Evolutionary conservation across 2,888 invertebrate genomes (phyloP).

Genomic region (Galerucella calmariensis): DNA sequence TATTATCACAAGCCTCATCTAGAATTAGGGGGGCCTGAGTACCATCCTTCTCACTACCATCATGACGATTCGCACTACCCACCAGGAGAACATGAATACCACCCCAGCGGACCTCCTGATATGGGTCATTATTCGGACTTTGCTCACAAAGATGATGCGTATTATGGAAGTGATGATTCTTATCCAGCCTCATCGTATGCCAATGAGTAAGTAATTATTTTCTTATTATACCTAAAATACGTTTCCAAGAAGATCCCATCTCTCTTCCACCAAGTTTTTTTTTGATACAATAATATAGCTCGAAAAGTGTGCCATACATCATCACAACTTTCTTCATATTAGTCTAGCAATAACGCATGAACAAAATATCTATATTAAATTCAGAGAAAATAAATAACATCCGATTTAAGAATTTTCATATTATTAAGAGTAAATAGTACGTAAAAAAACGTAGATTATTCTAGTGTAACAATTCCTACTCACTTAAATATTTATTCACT

Average conservation of each 20-base stretch:
- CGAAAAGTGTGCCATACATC: too few relatives aligned
- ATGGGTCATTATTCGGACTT: slow-evolving; percentile 10
- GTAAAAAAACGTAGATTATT: slow-evolving; percentile 2
- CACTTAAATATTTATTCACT: background rate
- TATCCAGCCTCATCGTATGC: slow-evolving; percentile 25
- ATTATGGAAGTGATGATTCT: slow-evolving; percentile 26
- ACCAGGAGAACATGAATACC: background rate
- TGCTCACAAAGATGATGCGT: slow-evolving; percentile 25
- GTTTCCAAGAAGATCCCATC: too few relatives aligned
- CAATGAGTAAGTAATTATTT: slow-evolving; percentile 39
- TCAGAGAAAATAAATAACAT: background rate
- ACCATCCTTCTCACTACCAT: slow-evolving; percentile 26
- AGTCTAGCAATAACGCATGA: too few relatives aligned
- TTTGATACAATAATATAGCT: too few relatives aligned
- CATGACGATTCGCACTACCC: slow-evolving; percentile 7
- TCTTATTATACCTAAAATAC: background rate
- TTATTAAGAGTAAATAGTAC: slow-evolving; percentile 11
- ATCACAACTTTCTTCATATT: too few relatives aligned
- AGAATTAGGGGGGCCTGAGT: slow-evolving; percentile 49
- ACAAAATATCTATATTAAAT: background rate
- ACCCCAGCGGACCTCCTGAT: slow-evolving; percentile 1
- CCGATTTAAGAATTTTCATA: background rate
- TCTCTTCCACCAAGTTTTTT: too few relatives aligned
- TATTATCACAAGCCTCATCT: slow-evolving; percentile 47
- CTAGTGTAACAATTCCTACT: background rate